Evolutionary conservation across 2,888 invertebrate genomes (phyloP).

Genomic region (Chalcosyrphus nemorum): DNA sequence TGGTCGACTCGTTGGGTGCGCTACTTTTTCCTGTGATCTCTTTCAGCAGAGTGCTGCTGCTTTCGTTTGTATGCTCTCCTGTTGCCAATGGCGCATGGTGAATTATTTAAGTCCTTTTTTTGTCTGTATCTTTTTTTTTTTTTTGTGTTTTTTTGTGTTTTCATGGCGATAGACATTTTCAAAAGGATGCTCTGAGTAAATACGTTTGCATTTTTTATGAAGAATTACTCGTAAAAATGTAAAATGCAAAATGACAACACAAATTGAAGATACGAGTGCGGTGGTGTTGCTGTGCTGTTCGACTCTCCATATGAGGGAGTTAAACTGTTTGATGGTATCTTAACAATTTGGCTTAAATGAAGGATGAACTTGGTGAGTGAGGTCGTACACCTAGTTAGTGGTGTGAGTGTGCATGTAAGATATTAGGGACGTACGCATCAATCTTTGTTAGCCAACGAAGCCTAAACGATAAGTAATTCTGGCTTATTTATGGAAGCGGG

Average conservation of each 20-base stretch:
- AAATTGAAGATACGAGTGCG: conserved; percentile 5
- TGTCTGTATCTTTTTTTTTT: not conserved
- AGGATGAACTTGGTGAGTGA: not conserved
- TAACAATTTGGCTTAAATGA: conserved; percentile 14
- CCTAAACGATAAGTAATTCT: not conserved
- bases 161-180: conserved; percentile 7
- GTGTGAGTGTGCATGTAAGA: not conserved
- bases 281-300: too few species aligned
- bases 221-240: conserved; percentile 30
- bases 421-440: not conserved
- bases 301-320: not conserved
- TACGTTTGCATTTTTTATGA: conserved; percentile 25
- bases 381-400: not conserved
- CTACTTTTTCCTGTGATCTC: not conserved
- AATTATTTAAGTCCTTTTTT: conserved; percentile 22
- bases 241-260: conserved; percentile 22
- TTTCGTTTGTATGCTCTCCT: not conserved
- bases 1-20: not conserved
- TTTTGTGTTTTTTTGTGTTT: not conserved
- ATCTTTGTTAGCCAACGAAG: not conserved
- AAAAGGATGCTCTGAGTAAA: conserved; percentile 26
- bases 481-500: too few species aligned
- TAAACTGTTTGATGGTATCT: conserved; percentile 10
- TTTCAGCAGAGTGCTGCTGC: not conserved
- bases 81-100: conserved; percentile 17